Evolutionary conservation across 2,113 vertebrate genomes (phyloP), one percentile per base, ranked within the genome.

Genomic region (Mesitornis unicolor): DNA sequence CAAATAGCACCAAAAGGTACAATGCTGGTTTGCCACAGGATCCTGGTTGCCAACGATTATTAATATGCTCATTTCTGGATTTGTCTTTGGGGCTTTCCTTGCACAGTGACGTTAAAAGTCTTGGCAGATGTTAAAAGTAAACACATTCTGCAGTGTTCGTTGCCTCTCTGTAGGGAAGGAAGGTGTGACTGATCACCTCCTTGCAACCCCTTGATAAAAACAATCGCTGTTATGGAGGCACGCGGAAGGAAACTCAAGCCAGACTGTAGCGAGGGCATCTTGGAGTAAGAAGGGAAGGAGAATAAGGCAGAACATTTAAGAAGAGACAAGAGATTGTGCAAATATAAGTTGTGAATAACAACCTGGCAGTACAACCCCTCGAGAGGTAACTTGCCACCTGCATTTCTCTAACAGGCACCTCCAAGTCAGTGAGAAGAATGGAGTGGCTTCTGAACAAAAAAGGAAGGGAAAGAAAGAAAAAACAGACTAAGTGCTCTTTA

Each of bases 281-380:
- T 92, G 88, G 60, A 95, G 68, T 80, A 84, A 84, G 73, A 90
- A 69, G 22, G n/a, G 70, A 93, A 96, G 85, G 78, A 97, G 87
- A 93, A 77, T 79, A 79, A 93, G 26, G 53, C 19, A 84, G 93
- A 95, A 96, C 86, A 93, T 90, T 93, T 89, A 96, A 90, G 90
- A 88, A 94, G 94, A 98, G 98, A 98, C 97, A 96, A 98, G 95
- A 98, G 98, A 98, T 98, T 98, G 98, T 98, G 98, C 96, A 98
- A 98, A 98, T 98, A 94, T 38, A 83, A 75, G 36, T 97, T 97
- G 98, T 97, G 98, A 98, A 98, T 97, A 97, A 97, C 92, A 64
- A 89, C 64, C 98, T 97, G 96, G 97, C 80, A 94, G 63, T 64
- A 65, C 61, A 94, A n/a, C 47, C 69, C 74, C 84, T 94, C 87